Conservation (phyloP, 2,888 invertebrate species). For the Cylindroiulus punctatus region DNA sequence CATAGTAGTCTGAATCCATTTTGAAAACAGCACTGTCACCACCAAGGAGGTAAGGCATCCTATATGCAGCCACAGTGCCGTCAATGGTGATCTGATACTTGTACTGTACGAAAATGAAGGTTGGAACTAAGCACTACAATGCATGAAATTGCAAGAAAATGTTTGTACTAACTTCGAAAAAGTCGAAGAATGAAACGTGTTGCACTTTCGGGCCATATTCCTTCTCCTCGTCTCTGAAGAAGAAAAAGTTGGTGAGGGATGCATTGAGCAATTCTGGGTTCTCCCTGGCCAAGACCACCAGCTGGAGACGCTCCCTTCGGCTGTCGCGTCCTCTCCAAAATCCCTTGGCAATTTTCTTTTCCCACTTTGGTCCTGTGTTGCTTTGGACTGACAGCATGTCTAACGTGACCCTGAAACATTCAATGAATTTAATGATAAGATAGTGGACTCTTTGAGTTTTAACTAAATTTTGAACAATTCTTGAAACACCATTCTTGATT, state of each 20-base stretch:
- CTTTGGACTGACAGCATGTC: conserved; percentile 92
- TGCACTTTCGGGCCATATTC: conserved; percentile 87
- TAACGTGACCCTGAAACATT: conserved; percentile 77
- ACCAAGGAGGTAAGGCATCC: conserved; percentile 88
- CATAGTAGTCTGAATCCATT: conserved; percentile 92
- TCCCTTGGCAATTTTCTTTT: conserved; percentile 76
- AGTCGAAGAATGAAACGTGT: conserved; percentile 89
- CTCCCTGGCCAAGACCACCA: conserved; percentile 80
- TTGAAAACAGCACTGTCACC: conserved; percentile 90
- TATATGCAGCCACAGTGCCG: conserved; percentile 96
- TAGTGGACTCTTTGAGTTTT: too few species aligned
- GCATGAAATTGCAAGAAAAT: not conserved
- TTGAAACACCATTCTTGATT: too few species aligned
- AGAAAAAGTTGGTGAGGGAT: conserved; percentile 95
- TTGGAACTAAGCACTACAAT: conserved; percentile 56
- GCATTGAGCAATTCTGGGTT: conserved; percentile 86
- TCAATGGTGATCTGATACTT: conserved; percentile 95
- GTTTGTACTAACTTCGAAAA: conserved; percentile 83
- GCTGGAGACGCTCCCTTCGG: conserved; percentile 80
- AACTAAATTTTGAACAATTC: too few species aligned
- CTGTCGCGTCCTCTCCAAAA: conserved; percentile 96
- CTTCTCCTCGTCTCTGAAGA: conserved; percentile 84
- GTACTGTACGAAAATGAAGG: conserved; percentile 73
- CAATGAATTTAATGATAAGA: not conserved
- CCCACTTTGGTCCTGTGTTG: conserved; percentile 76